Conservation (phyloP, 2,113 vertebrate species). For the Hemichromis elongatus region DNA sequence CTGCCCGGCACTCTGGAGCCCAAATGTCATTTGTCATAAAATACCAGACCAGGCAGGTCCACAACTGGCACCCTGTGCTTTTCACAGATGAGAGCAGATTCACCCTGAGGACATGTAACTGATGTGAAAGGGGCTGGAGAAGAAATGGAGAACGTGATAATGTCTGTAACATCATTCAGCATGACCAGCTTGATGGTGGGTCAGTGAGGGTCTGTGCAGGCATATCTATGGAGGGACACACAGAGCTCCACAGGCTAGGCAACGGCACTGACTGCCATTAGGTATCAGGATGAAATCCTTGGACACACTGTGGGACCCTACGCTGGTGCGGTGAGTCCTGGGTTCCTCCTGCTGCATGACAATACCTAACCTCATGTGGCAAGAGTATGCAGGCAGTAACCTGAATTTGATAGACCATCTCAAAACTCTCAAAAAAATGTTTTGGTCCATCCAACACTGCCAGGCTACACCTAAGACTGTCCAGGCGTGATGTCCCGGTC, state of each 20-base stretch:
- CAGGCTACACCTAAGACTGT: background rate
- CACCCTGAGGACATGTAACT: background rate
- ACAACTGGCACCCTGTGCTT: background rate
- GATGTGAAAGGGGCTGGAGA: background rate
- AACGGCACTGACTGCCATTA: background rate
- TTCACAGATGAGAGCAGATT: background rate
- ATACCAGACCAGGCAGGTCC: background rate
- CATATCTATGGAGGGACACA: background rate
- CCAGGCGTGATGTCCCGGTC: background rate
- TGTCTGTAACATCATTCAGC: background rate
- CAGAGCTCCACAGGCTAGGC: background rate
- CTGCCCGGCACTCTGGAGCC: background rate
- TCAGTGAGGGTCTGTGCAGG: background rate
- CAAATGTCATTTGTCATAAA: background rate
- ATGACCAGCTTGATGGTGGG: background rate
- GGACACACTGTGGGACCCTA: background rate
- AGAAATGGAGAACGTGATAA: background rate
- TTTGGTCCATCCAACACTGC: background rate
- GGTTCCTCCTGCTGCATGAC: background rate
- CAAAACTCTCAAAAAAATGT: no score
- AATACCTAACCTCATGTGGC: background rate
- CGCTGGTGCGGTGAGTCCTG: fast-evolving
- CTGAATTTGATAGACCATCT: fast-evolving
- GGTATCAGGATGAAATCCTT: background rate
- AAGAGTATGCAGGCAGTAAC: background rate